Conservation (phyloP, 2,888 invertebrate genomes). For the Phrixothrix hirtus region DNA sequence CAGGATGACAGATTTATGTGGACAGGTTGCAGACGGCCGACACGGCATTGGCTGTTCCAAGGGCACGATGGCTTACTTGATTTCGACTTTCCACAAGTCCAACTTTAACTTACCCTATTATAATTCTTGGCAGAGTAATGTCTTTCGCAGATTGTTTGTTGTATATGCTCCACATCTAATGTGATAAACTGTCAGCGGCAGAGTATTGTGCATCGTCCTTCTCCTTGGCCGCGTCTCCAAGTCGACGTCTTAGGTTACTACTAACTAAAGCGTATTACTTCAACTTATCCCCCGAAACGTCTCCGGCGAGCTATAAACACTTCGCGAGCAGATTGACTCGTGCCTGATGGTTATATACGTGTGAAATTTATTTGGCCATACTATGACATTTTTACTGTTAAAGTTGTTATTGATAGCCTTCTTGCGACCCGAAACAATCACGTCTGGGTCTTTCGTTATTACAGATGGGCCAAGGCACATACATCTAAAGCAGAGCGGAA, state of each 20-base stretch:
- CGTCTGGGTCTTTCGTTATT: conserved; percentile 39
- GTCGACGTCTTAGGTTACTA: conserved; percentile 15
- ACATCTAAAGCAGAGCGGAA: conserved; percentile 38
- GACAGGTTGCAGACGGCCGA: conserved; percentile 56
- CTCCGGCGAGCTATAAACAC: conserved; percentile 38
- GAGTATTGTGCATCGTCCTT: conserved; percentile 31
- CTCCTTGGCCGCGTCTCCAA: conserved; percentile 34
- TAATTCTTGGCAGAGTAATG: conserved; percentile 49
- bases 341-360: conserved; percentile 33
- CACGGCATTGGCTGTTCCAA: conserved; percentile 44
- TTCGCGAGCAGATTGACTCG: conserved; percentile 36
- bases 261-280: conserved; percentile 29
- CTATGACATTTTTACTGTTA: conserved; percentile 49
- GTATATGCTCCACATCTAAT: conserved; percentile 49
- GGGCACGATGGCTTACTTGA: conserved; percentile 34
- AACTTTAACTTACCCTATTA: conserved; percentile 39
- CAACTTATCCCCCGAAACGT: conserved; percentile 28
- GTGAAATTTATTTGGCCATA: conserved; percentile 36
- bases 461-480: conserved; percentile 38
- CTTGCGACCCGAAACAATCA: conserved; percentile 46
- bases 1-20: conserved; percentile 58
- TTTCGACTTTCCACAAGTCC: conserved; percentile 35
- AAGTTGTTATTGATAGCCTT: conserved; percentile 51
- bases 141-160: conserved; percentile 52
- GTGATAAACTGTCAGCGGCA: conserved; percentile 56